These are phyloP conservation scores for Schrankia costaestrigalis DNA, from an alignment of 2,888 invertebrate species.

Conservation along the genomic window DNA sequence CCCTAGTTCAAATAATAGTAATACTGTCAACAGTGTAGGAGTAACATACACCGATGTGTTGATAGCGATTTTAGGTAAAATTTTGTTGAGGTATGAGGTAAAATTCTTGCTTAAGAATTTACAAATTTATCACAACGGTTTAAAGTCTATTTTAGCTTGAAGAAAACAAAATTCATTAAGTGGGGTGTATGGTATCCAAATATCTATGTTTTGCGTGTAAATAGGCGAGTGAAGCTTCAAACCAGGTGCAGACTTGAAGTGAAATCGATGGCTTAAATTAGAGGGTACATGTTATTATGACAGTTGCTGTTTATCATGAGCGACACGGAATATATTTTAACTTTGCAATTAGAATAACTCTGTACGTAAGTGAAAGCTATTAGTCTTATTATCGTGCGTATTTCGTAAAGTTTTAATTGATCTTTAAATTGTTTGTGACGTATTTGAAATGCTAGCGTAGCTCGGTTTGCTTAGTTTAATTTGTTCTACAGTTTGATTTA, in stretches of 20 bases:
- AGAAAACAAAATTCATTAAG: slow-evolving; percentile 37
- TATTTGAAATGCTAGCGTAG: slow-evolving; percentile 16
- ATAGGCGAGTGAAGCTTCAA: slow-evolving; percentile 72
- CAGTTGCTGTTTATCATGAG: slow-evolving; percentile 69
- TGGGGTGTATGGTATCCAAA: slow-evolving; percentile 67
- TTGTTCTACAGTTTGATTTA: slow-evolving; percentile 17
- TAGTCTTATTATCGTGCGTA: slow-evolving; percentile 45
- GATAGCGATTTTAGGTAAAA: slow-evolving; percentile 66
- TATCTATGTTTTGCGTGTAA: slow-evolving; percentile 76
- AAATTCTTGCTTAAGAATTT: slow-evolving; percentile 30
- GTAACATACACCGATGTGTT: slow-evolving; percentile 65
- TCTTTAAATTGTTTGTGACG: slow-evolving; percentile 33
- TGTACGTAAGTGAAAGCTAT: slow-evolving; percentile 44
- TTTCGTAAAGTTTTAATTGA: slow-evolving; percentile 41
- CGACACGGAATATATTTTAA: slow-evolving; percentile 50
- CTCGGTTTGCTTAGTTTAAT: slow-evolving; percentile 14
- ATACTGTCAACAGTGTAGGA: slow-evolving; percentile 70
- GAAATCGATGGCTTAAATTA: slow-evolving; percentile 66
- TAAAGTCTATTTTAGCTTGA: slow-evolving; percentile 41
- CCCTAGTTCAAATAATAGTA: slow-evolving; percentile 68
- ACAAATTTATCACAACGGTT: slow-evolving; percentile 29
- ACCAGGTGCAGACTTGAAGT: slow-evolving; percentile 70
- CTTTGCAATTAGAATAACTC: slow-evolving; percentile 49
- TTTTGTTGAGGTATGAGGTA: slow-evolving; percentile 50
- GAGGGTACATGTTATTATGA: slow-evolving; percentile 73